These are phyloP conservation scores for Gyps fulvus DNA, from an alignment of 2,113 vertebrate species.

Conservation along the genomic window DNA sequence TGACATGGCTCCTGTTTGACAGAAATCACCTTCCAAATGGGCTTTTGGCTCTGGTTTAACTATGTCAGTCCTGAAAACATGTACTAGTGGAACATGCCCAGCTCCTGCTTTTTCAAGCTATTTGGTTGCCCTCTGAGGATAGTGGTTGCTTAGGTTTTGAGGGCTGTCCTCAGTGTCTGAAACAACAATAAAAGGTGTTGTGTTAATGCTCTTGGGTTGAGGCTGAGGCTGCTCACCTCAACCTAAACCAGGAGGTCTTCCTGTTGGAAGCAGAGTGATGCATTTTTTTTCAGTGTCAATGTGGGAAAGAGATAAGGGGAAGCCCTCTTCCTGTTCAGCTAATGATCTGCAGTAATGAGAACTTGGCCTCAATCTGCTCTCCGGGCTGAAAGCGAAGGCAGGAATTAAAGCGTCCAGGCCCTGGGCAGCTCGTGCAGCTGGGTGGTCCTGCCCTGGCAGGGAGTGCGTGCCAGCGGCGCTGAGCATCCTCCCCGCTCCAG, in stretches of 20 bases:
- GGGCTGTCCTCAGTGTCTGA: not conserved
- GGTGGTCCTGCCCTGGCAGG: not conserved
- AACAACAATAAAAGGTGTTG: not conserved
- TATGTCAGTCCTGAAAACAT: accelerated
- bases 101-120: not conserved
- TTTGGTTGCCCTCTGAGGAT: not conserved
- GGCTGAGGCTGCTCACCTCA: not conserved
- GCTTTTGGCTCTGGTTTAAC: not conserved
- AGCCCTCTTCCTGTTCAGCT: not conserved
- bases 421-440: not conserved
- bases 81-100: not conserved
- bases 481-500: not conserved
- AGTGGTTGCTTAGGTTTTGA: not conserved
- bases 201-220: not conserved
- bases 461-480: not conserved
- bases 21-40: not conserved
- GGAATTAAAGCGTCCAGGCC: not conserved
- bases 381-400: not conserved
- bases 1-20: not conserved
- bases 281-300: not conserved
- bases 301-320: not conserved
- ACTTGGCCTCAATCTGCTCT: not conserved
- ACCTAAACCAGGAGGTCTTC: not conserved
- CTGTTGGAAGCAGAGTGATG: accelerated
- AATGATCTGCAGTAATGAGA: not conserved